These are phyloP conservation scores for Apodemia mormo DNA, from an alignment of 2,888 invertebrate genomes.

Conservation along the genomic window DNA sequence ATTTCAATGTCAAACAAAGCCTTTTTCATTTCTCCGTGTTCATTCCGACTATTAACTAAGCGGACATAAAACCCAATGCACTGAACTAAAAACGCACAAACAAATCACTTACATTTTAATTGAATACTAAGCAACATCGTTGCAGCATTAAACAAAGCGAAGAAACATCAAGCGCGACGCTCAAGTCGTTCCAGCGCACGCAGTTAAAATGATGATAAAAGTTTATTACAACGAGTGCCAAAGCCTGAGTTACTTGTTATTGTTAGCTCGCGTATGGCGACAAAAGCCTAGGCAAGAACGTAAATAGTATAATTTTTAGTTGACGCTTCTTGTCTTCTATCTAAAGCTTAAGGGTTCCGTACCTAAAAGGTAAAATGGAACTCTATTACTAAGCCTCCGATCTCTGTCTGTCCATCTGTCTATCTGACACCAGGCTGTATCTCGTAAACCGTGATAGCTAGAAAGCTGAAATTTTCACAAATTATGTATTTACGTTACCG, in stretches of 20 bases:
- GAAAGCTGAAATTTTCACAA: no score
- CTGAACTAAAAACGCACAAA: background rate
- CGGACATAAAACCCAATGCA: background rate
- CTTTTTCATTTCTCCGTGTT: no score
- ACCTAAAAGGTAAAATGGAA: no score
- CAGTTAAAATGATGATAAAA: conserved; percentile 25
- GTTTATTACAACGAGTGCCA: conserved; percentile 21
- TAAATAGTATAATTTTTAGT: conserved; percentile 36
- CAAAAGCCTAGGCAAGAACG: conserved; percentile 25
- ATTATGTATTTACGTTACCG: no score
- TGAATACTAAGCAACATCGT: conserved; percentile 21
- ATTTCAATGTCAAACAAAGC: no score
- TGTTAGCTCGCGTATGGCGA: conserved; percentile 31
- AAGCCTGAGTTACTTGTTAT: conserved; percentile 32
- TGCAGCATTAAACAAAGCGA: conserved; percentile 24
- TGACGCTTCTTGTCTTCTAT: conserved; percentile 37
- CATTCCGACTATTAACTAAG: background rate
- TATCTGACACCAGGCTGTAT: no score
- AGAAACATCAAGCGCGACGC: conserved; percentile 17
- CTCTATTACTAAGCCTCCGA: no score
- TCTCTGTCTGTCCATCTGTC: no score
- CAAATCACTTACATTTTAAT: conserved; percentile 13
- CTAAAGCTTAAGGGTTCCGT: no score
- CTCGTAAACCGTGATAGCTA: no score
- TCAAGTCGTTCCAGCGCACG: conserved; percentile 17